A percentile compares a stretch with the other conserved stretches of the same genome.
Evolutionary conservation across 2,888 invertebrate species (phyloP).

Genomic region (Heteromurus nitidus): DNA sequence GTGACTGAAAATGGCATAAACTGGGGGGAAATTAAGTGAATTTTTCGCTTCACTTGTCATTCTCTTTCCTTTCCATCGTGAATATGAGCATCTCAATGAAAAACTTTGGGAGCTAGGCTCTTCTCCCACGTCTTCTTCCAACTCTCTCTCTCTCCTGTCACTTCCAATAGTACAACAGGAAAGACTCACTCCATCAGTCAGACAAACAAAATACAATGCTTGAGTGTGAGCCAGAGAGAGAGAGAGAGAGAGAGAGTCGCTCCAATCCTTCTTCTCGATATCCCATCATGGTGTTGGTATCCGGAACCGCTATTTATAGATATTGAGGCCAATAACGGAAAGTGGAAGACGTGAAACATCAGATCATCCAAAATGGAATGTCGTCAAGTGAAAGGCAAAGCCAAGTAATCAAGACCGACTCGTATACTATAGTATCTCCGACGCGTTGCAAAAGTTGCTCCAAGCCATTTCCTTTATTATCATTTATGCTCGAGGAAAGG

Average conservation of each 20-base stretch:
- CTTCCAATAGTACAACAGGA: slow-evolving; percentile 41
- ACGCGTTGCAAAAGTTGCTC: slow-evolving; percentile 31
- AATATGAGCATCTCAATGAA: slow-evolving; percentile 52
- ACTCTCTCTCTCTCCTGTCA: slow-evolving; percentile 43
- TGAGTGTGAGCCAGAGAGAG: neutral
- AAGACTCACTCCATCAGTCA: neutral
- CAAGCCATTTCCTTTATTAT: slow-evolving; percentile 39
- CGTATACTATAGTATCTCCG: too few relatives aligned
- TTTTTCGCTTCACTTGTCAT: slow-evolving; percentile 65
- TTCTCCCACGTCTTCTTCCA: neutral
- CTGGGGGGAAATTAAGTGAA: slow-evolving; percentile 68
- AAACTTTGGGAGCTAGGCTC: slow-evolving; percentile 54
- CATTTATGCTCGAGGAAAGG: slow-evolving; percentile 20
- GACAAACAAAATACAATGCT: slow-evolving; percentile 1
- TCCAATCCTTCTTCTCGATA: too few relatives aligned
- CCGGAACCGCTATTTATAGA: slow-evolving; percentile 7
- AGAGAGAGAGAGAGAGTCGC: slow-evolving; percentile 5
- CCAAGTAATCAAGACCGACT: slow-evolving; percentile 45
- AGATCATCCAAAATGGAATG: slow-evolving; percentile 48
- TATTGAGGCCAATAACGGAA: neutral
- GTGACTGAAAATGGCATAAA: slow-evolving; percentile 68
- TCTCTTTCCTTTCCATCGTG: slow-evolving; percentile 48
- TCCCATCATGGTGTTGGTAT: neutral
- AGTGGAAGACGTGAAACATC: slow-evolving; percentile 13
- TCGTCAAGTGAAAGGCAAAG: slow-evolving; percentile 24